Evolutionary conservation across 2,888 invertebrate species (phyloP).

Genomic region (Cantharis flavilabris): DNA sequence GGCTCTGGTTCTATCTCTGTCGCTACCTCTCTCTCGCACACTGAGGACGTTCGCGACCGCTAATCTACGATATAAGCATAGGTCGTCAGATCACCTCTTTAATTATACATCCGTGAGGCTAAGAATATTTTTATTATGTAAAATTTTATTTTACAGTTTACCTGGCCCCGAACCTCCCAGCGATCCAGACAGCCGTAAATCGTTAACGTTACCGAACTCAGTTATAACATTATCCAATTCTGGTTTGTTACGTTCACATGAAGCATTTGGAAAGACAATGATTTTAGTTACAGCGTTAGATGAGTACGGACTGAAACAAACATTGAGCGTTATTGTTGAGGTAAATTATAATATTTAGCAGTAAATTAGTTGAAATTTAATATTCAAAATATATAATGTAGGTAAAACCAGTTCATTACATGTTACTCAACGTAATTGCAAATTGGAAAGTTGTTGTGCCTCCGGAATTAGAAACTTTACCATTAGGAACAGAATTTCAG

Average conservation of each 20-base stretch:
- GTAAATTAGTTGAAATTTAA: background rate
- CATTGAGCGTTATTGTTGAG: slow-evolving; percentile 58
- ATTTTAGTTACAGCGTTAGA: slow-evolving; percentile 58
- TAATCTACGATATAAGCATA: too few relatives aligned
- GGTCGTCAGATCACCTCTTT: too few relatives aligned
- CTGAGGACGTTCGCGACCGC: too few relatives aligned
- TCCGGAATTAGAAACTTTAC: slow-evolving; percentile 46
- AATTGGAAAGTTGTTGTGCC: slow-evolving; percentile 47
- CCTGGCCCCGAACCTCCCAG: slow-evolving; percentile 29
- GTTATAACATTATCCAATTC: slow-evolving; percentile 46
- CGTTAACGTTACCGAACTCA: slow-evolving; percentile 38
- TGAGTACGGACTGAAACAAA: slow-evolving; percentile 60
- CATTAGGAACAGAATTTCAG: slow-evolving; percentile 59
- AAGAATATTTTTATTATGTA: background rate
- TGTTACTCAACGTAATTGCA: slow-evolving; percentile 51
- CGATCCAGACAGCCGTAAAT: slow-evolving; percentile 30
- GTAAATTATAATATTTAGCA: slow-evolving; percentile 43
- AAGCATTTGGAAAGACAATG: slow-evolving; percentile 51
- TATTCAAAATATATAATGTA: slow-evolving; percentile 27
- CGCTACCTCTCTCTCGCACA: too few relatives aligned
- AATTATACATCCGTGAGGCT: background rate
- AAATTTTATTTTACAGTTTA: slow-evolving; percentile 32
- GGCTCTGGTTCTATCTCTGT: too few relatives aligned
- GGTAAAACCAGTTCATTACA: slow-evolving; percentile 57
- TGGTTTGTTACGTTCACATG: slow-evolving; percentile 50